These are phyloP conservation scores for Astyanax mexicanus DNA, from an alignment of 2,797 vertebrate species.

Conservation along the genomic window DNA sequence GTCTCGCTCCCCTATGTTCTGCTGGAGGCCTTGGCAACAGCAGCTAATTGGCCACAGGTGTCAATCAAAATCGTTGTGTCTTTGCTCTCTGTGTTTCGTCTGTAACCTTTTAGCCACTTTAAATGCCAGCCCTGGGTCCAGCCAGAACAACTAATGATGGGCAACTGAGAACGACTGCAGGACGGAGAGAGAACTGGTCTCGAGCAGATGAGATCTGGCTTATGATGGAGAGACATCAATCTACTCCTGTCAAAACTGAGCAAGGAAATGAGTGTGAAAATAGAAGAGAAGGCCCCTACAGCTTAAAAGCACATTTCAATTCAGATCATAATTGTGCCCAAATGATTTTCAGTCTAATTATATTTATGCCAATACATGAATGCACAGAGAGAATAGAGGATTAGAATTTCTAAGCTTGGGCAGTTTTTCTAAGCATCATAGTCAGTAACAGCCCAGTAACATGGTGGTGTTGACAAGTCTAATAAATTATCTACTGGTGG, in stretches of 20 bases:
- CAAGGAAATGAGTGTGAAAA: neutral
- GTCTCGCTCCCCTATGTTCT: neutral
- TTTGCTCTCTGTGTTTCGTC: slow-evolving; percentile 24
- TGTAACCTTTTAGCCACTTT: slow-evolving; percentile 34
- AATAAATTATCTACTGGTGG: neutral
- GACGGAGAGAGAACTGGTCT: slow-evolving; percentile 28
- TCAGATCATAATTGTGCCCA: neutral
- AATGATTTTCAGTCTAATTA: neutral
- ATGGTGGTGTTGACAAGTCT: neutral
- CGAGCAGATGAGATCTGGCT: neutral
- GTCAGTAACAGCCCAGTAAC: neutral
- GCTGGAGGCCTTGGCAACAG: slow-evolving; percentile 15
- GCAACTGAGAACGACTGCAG: neutral
- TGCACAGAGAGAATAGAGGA: no score
- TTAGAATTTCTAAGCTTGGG: no score
- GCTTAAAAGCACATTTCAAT: slow-evolving; percentile 6
- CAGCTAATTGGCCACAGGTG: slow-evolving; percentile 48
- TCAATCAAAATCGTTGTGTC: slow-evolving; percentile 38
- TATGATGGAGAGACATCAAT: neutral
- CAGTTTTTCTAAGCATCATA: slow-evolving; percentile 3
- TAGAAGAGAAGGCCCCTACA: neutral
- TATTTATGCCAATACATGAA: neutral
- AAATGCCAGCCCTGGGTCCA: slow-evolving; percentile 40
- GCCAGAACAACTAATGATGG: slow-evolving; percentile 28
- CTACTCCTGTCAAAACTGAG: neutral